Base-by-base conservation (phyloP, 92 coral and sea anemone species). In the Palythoa grandis region DNA sequence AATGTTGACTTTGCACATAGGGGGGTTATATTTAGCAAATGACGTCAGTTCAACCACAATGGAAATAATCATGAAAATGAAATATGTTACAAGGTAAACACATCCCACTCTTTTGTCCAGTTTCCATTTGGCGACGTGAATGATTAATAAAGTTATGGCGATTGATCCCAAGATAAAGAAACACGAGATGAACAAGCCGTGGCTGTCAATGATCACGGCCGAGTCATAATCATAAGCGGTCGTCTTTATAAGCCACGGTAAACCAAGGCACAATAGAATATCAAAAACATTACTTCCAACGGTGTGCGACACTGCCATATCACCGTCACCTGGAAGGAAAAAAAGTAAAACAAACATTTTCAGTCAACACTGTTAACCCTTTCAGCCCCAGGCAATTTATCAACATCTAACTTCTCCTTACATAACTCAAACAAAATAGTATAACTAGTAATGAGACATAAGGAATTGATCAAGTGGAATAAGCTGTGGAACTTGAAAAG, bases 221-320 rank as follows among this genome's bases (percentile, higher is more conserved):
- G 99, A 97, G 76, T 95, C 95, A 54, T 93, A 91, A 61, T 93
- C 98, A 87, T 94, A 97, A 15, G 95, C 89, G 39, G 96, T 93
- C 15, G 99, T 97, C 88, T 97, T 97, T 83, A 97, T 91, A 3
- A 95, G 89, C 99, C 99, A 97, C 24, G 99, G 99, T 10, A 97
- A 89, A 7, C 99, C 99, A 35, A 97, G 94, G 12, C 99, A 97
- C 43, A 97, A 86, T 16, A 97, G 88, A 23, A 97, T 97, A 76
- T 97, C 99, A 75, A 97, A 97, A 1, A 97, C 99, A 54, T 97
- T 97, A 84, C 99, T 97, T 9, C 99, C 99, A 9, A 97, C 99
- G 0, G 99, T 97, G 78, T 97, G 99, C 17, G 98, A 95, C 5
- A 95, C 96, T 15, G 99, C 99, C 99, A 97, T 97, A 73, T 97